Evolutionary conservation across 2,888 invertebrate genomes (phyloP).

Genomic region (Sicus ferrugineus): DNA sequence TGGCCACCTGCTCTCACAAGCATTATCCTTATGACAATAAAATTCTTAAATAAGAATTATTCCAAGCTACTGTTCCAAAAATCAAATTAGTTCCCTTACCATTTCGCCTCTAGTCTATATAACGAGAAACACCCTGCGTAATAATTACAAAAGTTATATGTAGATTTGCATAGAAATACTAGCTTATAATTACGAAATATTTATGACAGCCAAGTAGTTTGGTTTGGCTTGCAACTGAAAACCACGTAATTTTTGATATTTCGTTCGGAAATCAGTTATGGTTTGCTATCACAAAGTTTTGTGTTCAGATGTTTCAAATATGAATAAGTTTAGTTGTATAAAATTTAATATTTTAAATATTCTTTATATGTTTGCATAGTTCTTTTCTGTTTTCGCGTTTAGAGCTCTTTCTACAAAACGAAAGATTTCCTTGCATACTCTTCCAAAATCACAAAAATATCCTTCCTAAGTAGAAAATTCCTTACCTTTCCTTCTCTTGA

Average conservation of each 20-base stretch:
- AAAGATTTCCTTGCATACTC: slow-evolving; percentile 13
- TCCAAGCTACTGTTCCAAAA: too few relatives aligned
- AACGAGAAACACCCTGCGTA: too few relatives aligned
- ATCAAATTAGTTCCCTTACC: too few relatives aligned
- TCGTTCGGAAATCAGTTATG: background rate
- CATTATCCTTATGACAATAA: too few relatives aligned
- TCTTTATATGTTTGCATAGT: slow-evolving; percentile 31
- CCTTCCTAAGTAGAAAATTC: background rate
- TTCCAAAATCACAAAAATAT: background rate
- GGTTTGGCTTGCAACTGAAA: background rate
- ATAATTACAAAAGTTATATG: too few relatives aligned
- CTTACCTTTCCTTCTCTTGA: background rate
- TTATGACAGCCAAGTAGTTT: too few relatives aligned
- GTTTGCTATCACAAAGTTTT: slow-evolving; percentile 38
- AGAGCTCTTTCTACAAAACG: slow-evolving; percentile 17
- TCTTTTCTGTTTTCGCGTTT: background rate
- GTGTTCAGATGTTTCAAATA: slow-evolving; percentile 14
- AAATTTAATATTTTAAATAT: slow-evolving; percentile 45
- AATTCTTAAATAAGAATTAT: too few relatives aligned
- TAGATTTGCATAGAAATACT: too few relatives aligned
- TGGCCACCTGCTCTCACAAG: too few relatives aligned
- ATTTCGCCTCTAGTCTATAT: too few relatives aligned
- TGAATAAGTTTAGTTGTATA: slow-evolving; percentile 25
- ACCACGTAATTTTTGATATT: background rate
- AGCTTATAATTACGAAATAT: too few relatives aligned